These are phyloP conservation scores for Hydriomena furcata DNA, from an alignment of 2,888 invertebrate species.

Conservation along the genomic window DNA sequence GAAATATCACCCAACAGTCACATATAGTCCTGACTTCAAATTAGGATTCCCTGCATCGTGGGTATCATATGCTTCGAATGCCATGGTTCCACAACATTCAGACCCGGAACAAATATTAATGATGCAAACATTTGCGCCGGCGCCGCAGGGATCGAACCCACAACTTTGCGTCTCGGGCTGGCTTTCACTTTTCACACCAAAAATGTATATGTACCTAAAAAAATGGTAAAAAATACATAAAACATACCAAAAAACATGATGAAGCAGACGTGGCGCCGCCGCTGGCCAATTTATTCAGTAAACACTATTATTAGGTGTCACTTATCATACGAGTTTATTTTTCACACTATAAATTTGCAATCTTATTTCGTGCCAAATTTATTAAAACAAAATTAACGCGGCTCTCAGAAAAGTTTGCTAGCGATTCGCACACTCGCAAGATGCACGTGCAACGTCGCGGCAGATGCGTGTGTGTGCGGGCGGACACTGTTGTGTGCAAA, in stretches of 20 bases:
- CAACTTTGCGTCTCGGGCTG: too few species aligned
- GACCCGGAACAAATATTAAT: too few species aligned
- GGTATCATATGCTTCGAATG: too few species aligned
- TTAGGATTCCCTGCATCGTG: too few species aligned
- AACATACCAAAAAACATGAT: conserved; percentile 74
- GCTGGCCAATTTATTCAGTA: conserved; percentile 65
- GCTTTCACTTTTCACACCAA: too few species aligned
- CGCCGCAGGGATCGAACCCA: too few species aligned
- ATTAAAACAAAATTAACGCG: conserved; percentile 6
- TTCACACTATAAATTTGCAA: conserved; percentile 56
- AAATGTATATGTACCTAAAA: neutral
- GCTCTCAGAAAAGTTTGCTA: conserved; percentile 26
- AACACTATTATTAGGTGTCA: conserved; percentile 68
- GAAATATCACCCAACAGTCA: too few species aligned
- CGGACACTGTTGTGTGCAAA: conserved; percentile 2
- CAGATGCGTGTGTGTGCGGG: conserved; percentile 4
- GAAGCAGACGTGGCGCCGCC: conserved; percentile 64
- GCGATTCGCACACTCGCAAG: conserved; percentile 6
- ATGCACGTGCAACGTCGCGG: conserved; percentile 23
- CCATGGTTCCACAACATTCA: too few species aligned
- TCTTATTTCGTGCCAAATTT: conserved; percentile 41
- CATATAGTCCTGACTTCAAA: too few species aligned
- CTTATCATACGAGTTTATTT: conserved; percentile 67
- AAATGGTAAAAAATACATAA: conserved; percentile 28
- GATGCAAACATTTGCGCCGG: too few species aligned